A percentile compares a stretch with the other conserved stretches of the same genome.
Evolutionary conservation across 1,140 invertebrate genomes (phyloP).

Genomic region (Euura saliciscinereae): DNA sequence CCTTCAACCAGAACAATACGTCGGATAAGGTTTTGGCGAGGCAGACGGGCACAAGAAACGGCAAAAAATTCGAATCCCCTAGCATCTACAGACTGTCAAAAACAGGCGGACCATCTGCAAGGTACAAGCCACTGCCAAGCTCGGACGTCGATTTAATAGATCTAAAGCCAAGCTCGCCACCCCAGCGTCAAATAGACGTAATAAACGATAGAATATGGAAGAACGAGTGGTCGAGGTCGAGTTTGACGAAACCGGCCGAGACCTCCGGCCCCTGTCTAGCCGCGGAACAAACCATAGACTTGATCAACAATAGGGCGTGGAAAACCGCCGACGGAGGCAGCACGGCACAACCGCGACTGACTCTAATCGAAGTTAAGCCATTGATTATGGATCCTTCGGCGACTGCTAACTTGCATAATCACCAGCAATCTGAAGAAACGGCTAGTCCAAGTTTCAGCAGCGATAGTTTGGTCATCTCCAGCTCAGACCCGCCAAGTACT

Average conservation of each 20-base stretch:
- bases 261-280: conserved; percentile 15
- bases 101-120: background rate
- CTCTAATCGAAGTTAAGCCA: conserved; percentile 48
- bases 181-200: conserved; percentile 41
- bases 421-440: conserved; percentile 36
- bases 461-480: conserved; percentile 52
- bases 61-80: background rate
- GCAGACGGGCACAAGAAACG: background rate
- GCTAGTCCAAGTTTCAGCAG: conserved; percentile 54
- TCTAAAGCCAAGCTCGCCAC: background rate
- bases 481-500: conserved; percentile 54
- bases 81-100: background rate
- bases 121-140: background rate
- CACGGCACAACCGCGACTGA: conserved; percentile 34
- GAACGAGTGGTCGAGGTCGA: conserved; percentile 46
- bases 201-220: conserved; percentile 55
- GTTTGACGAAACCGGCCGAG: conserved; percentile 12
- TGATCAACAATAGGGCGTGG: conserved; percentile 55
- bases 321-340: conserved; percentile 26
- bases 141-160: background rate
- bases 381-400: conserved; percentile 23
- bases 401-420: background rate
- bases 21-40: background rate
- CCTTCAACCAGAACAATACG: background rate
- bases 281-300: conserved; percentile 35